Conservation (phyloP, 2,113 vertebrate species). For the Grallaria varia region DNA sequence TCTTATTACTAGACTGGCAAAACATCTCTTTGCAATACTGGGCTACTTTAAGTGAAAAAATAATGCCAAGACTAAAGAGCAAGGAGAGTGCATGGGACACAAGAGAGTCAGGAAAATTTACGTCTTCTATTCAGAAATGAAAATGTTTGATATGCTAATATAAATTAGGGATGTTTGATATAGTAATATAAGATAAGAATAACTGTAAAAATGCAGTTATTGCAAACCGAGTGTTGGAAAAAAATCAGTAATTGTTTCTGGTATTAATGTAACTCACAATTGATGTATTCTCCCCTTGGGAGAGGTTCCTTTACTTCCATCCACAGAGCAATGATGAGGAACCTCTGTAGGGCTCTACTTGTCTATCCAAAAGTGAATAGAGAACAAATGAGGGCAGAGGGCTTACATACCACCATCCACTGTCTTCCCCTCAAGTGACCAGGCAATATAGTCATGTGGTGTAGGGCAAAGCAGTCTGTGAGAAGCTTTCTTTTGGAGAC, state of each 20-base stretch:
- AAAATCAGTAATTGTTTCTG: neutral
- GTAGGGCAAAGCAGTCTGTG: neutral
- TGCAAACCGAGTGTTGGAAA: neutral
- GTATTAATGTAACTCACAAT: neutral
- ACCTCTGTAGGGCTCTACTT: neutral
- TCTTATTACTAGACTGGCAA: neutral
- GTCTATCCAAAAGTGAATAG: neutral
- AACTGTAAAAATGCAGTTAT: neutral
- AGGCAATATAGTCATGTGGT: accelerated
- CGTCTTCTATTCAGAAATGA: neutral
- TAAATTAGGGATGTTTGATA: neutral
- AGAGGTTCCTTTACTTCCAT: neutral
- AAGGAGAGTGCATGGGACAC: neutral
- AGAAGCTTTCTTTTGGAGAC: neutral
- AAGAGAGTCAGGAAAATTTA: neutral
- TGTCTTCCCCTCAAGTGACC: neutral
- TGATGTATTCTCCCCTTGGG: neutral
- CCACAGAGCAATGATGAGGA: accelerated
- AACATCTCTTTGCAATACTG: accelerated
- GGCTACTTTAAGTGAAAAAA: neutral
- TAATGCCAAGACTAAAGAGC: neutral
- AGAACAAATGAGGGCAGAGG: neutral
- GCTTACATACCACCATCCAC: neutral
- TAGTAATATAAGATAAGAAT: neutral
- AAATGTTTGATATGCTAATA: neutral